Conservation (phyloP, 2,113 vertebrate species). For the Cacatua alba region DNA sequence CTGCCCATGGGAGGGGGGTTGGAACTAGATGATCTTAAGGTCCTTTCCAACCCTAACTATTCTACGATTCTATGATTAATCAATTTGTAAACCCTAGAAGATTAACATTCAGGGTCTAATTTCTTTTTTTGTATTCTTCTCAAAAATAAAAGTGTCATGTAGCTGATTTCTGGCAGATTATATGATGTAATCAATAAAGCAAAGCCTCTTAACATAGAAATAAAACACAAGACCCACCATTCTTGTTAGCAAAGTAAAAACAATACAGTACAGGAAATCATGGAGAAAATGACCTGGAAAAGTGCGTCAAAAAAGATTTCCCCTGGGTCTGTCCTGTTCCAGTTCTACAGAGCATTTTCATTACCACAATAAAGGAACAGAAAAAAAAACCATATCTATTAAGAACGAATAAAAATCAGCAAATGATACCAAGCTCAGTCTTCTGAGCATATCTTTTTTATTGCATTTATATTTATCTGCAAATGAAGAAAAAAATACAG, state of each 20-base stretch:
- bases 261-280: neutral
- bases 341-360: neutral
- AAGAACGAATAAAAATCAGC: neutral
- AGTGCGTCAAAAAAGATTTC: neutral
- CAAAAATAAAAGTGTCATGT: neutral
- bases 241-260: neutral
- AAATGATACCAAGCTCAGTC: neutral
- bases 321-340: neutral
- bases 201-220: neutral
- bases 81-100: neutral
- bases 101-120: neutral
- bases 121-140: neutral
- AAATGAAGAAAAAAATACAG: neutral
- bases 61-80: neutral
- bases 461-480: neutral
- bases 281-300: neutral
- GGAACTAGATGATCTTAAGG: too few relatives aligned
- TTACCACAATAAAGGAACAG: neutral
- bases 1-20: too few relatives aligned
- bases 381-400: neutral
- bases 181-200: neutral
- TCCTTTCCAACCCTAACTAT: too few relatives aligned
- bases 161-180: neutral
- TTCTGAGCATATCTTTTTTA: neutral
- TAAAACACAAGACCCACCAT: neutral